phyloP scores from a whole-genome alignment of 2,797 vertebrate genomes.

The Rhincodon typus region DNA sequence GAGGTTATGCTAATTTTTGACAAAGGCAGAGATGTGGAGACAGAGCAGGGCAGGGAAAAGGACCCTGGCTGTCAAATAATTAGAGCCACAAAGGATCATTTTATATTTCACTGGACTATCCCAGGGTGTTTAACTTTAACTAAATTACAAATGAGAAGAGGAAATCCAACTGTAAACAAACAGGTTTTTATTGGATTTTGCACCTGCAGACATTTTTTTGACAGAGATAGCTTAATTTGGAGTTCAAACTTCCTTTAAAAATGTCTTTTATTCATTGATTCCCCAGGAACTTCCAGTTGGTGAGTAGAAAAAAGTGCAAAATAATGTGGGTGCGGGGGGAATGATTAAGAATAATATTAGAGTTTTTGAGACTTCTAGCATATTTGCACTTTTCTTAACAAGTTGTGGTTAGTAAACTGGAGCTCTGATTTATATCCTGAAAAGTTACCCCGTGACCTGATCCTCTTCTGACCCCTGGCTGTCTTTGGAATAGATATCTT shows the following conservation, averaged over 20 bases:
- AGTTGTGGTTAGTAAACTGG: not conserved
- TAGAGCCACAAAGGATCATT: constrained; percentile 26
- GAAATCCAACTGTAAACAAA: constrained; percentile 29
- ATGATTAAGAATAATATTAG: too few species aligned
- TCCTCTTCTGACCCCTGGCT: not conserved
- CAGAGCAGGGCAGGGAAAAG: constrained; percentile 33
- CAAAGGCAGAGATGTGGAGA: constrained; percentile 28
- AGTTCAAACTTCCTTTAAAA: not conserved
- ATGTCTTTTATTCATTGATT: not conserved
- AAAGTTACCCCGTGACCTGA: not conserved
- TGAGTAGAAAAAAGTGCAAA: not conserved
- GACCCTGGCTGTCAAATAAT: constrained; percentile 34
- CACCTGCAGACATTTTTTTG: not conserved
- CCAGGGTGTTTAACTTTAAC: constrained; percentile 23
- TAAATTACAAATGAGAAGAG: constrained; percentile 23
- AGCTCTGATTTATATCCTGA: constrained; percentile 20
- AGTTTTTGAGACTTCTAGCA: not conserved
- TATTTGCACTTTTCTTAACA: not conserved
- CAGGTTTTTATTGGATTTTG: constrained; percentile 7
- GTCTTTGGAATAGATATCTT: not conserved
- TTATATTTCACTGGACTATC: not conserved
- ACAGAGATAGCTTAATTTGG: not conserved
- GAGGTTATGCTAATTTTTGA: constrained; percentile 37
- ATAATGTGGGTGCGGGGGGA: not conserved
- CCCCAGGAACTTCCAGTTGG: not conserved